phyloP scores from a whole-genome alignment of 1,140 invertebrate species.

The Drosophila micromelanica region DNA sequence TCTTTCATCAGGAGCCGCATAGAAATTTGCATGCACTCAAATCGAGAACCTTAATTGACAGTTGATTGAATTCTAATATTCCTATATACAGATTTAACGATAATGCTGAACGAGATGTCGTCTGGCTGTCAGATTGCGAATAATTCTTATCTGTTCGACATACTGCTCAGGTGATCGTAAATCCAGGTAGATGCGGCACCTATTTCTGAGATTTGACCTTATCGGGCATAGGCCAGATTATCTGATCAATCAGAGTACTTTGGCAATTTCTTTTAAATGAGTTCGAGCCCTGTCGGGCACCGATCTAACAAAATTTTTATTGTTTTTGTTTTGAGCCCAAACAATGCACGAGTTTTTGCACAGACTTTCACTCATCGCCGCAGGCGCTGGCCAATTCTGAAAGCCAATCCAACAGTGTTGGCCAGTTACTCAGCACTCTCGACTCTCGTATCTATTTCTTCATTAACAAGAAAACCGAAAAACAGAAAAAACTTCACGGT shows the following conservation, averaged over 20 bases:
- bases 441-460: slow-evolving; percentile 67
- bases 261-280: slow-evolving; percentile 46
- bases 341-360: slow-evolving; percentile 73
- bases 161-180: slow-evolving; percentile 1
- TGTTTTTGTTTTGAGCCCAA: slow-evolving; percentile 33
- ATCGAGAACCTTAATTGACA: slow-evolving; percentile 59
- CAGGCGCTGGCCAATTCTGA: slow-evolving; percentile 42
- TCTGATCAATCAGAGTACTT: slow-evolving; percentile 39
- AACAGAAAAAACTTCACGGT: slow-evolving; percentile 62
- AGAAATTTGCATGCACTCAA: slow-evolving; percentile 64
- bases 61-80: slow-evolving; percentile 71
- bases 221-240: slow-evolving; percentile 19
- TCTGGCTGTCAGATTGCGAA: slow-evolving; percentile 1
- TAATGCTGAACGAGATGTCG: slow-evolving; percentile 46
- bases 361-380: slow-evolving; percentile 72
- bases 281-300: slow-evolving; percentile 17
- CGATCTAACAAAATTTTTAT: slow-evolving; percentile 39
- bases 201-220: slow-evolving; percentile 1
- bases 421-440: slow-evolving; percentile 51
- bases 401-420: not conserved
- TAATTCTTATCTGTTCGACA: too few species aligned
- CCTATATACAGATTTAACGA: slow-evolving; percentile 59
- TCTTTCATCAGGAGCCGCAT: slow-evolving; percentile 61
- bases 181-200: slow-evolving; percentile 3
- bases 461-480: slow-evolving; percentile 69